These are phyloP conservation scores for Orchestia grillus DNA, from an alignment of 1,140 invertebrate genomes.

Conservation along the genomic window DNA sequence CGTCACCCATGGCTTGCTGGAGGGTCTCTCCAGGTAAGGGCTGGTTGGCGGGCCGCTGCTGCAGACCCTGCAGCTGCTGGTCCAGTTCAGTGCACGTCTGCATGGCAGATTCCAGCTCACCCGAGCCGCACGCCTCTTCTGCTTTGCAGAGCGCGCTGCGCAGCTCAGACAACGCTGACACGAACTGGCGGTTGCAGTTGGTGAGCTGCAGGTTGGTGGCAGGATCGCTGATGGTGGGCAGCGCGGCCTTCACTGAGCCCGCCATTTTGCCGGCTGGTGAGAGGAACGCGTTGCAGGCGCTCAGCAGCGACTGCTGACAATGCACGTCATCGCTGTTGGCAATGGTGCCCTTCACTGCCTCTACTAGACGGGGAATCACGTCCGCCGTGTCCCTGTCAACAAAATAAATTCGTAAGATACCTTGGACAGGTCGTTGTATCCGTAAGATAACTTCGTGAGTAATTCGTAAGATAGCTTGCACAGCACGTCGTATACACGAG, in stretches of 20 bases:
- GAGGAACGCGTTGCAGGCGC: constrained; percentile 87
- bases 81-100: constrained; percentile 85
- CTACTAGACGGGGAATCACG: constrained; percentile 85
- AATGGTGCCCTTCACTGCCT: constrained; percentile 83
- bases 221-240: constrained; percentile 89
- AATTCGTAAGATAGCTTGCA: too few species aligned
- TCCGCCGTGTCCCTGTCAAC: constrained; percentile 77
- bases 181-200: constrained; percentile 82
- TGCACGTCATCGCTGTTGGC: constrained; percentile 81
- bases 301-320: constrained; percentile 86
- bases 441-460: background rate
- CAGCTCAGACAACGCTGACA: constrained; percentile 83
- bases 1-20: constrained; percentile 81
- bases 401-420: background rate
- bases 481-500: too few species aligned
- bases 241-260: constrained; percentile 80
- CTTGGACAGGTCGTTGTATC: background rate
- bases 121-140: constrained; percentile 87
- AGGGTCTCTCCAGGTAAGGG: constrained; percentile 89
- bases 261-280: constrained; percentile 77
- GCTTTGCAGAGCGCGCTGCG: constrained; percentile 85
- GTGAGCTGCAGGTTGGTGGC: constrained; percentile 81
- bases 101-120: constrained; percentile 86
- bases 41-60: constrained; percentile 79
- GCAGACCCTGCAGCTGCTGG: constrained; percentile 85